Evolutionary conservation across 2,888 invertebrate genomes (phyloP), one percentile per base, ranked within the genome.

Genomic region (Orgyia antiqua): DNA sequence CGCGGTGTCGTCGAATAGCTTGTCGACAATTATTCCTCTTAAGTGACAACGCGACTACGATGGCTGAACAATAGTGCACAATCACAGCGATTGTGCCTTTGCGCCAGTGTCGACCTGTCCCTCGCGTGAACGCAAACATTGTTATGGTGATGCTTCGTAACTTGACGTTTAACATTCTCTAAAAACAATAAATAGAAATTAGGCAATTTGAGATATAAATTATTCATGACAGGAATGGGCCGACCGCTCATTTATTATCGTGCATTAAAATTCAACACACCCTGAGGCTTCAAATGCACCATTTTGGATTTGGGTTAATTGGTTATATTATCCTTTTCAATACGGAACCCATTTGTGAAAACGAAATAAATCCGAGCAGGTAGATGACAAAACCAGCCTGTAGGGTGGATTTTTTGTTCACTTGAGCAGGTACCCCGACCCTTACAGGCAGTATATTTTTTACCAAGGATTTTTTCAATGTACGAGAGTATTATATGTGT

Each of bases 11-110:
- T 56, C 52, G 51, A 58, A 56, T 55, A 55, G 55, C 62, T 52
- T 50, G 51, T 45, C 55, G 65, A 63, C 55, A 54, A 68, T 61
- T 66, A 69, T 67, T 62, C 57, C 52, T 69, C 54, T 55, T 58
- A n/a, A 63, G 58, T 59, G 60, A 36, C 58, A 47, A 52, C 30
- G 50, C 50, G 57, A 57, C 66, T 47, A 42, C 57, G 46, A 53
- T 56, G 60, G 51, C 55, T 65, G 64, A 76, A 84, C 82, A 82
- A 83, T 80, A 73, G 73, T 68, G 63, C 63, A 75, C 80, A 78
- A 77, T 76, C 75, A 68, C 63, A 51, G 65, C 68, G 69, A 70
- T 67, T 76, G 73, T 74, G 58, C 46, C 50, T 55, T 48, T 58
- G 56, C 48, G 65, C 60, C 59, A 60, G 71, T 74, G 82, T 76